These are phyloP conservation scores for Mastomys natalensis DNA, from an alignment of 2,113 vertebrate species.

Conservation along the genomic window DNA sequence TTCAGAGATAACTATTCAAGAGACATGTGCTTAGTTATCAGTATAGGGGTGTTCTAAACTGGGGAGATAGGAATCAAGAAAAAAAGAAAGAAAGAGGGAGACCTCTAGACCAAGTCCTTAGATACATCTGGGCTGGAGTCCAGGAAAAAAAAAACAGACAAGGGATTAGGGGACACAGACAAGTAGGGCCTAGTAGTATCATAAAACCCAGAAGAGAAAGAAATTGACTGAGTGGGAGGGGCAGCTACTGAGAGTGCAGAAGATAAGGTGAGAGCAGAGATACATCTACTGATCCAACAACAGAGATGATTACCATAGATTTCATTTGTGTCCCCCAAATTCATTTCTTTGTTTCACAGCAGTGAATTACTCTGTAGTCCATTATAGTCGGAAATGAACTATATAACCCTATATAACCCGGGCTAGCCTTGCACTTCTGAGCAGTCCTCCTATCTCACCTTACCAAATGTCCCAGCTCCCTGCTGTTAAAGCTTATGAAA, in stretches of 20 bases:
- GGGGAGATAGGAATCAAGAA: not conserved
- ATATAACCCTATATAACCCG: not conserved
- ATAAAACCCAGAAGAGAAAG: slow-evolving; percentile 1
- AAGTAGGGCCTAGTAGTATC: not conserved
- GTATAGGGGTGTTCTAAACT: not conserved
- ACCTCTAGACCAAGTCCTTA: not conserved
- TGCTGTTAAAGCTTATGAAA: not conserved
- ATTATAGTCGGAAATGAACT: not conserved
- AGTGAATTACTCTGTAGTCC: not conserved
- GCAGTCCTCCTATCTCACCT: not conserved
- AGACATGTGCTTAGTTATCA: not conserved
- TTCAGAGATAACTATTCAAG: not conserved
- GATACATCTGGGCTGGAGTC: not conserved
- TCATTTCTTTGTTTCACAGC: not conserved
- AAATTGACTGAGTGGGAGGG: not conserved
- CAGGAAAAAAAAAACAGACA: not conserved
- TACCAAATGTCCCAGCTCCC: not conserved
- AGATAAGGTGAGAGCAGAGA: not conserved
- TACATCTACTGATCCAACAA: not conserved
- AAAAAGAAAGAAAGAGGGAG: not conserved
- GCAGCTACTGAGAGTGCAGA: not conserved
- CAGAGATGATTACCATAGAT: not conserved
- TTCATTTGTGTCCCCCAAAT: not conserved
- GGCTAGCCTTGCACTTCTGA: not conserved
- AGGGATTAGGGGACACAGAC: not conserved